phyloP scores from a whole-genome alignment of 2,797 vertebrate genomes.

The Emys orbicularis region DNA sequence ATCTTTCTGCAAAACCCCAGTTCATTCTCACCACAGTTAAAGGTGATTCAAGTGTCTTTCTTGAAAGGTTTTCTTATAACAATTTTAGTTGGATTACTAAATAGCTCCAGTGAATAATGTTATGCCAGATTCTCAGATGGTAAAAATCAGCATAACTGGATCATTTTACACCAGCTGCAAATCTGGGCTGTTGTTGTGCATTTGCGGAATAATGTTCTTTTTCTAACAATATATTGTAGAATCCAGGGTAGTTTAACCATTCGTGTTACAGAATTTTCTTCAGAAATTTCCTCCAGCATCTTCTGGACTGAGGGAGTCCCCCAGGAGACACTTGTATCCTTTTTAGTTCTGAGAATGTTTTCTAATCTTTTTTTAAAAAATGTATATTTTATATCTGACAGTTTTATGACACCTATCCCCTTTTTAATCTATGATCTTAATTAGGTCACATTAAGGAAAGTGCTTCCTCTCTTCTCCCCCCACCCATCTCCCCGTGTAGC shows the following conservation, averaged over 20 bases:
- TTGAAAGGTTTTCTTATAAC: neutral
- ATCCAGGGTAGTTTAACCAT: neutral
- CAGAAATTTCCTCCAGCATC: neutral
- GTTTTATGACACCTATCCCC: slow-evolving; percentile 57
- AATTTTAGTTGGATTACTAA: neutral
- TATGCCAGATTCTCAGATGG: neutral
- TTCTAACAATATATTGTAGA: neutral
- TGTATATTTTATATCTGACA: slow-evolving; percentile 51
- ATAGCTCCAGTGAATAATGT: neutral
- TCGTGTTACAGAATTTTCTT: neutral
- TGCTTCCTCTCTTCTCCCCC: slow-evolving; percentile 33
- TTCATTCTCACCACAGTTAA: slow-evolving; percentile 16
- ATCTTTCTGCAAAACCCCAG: slow-evolving; percentile 30
- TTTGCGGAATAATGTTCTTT: neutral
- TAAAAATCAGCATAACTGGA: neutral
- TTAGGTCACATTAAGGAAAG: slow-evolving; percentile 73
- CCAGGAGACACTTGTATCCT: neutral
- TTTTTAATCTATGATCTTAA: slow-evolving; percentile 71
- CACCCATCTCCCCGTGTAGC: neutral
- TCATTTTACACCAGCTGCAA: neutral
- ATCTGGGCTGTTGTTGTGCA: neutral
- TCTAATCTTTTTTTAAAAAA: slow-evolving; percentile 53
- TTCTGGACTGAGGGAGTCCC: neutral
- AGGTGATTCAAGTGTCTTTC: neutral
- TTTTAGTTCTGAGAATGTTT: slow-evolving; percentile 5